These are phyloP conservation scores for Strix occidentalis DNA, from an alignment of 2,797 vertebrate species.

Conservation along the genomic window DNA sequence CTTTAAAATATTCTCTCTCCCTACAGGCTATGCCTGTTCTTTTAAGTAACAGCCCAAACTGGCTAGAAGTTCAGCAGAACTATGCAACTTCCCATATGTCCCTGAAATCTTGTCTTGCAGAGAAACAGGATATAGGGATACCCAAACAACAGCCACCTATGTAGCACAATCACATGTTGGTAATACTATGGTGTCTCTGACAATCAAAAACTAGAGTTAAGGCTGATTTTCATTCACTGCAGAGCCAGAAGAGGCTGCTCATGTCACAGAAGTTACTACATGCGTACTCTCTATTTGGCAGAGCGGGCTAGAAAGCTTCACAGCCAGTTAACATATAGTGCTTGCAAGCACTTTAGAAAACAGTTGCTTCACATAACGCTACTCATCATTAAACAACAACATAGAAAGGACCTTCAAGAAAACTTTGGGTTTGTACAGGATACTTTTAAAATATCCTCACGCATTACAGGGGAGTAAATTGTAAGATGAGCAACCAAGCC, in stretches of 20 bases:
- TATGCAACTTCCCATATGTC: neutral
- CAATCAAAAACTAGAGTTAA: neutral
- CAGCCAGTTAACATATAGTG: neutral
- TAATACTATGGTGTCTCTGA: neutral
- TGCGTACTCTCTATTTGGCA: fast-evolving
- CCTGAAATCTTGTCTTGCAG: neutral
- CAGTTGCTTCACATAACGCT: neutral
- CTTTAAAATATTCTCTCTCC: neutral
- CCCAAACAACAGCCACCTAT: neutral
- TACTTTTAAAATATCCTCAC: neutral
- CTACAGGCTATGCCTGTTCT: neutral
- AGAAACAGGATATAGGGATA: neutral
- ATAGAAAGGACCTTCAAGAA: neutral
- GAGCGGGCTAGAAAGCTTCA: fast-evolving
- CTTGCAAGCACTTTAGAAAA: neutral
- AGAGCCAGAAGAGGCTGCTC: slow-evolving; percentile 33
- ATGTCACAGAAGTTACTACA: neutral
- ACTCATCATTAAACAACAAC: neutral
- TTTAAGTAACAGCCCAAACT: neutral
- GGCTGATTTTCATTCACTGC: neutral
- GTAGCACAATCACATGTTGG: neutral
- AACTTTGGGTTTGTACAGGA: neutral
- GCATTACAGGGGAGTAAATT: neutral
- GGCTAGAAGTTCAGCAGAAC: neutral
- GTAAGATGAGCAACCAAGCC: neutral